A percentile compares a stretch with the other conserved stretches of the same genome.
Conservation (phyloP, 2,888 invertebrate species). For the Caenorhabditis plicata region DNA sequence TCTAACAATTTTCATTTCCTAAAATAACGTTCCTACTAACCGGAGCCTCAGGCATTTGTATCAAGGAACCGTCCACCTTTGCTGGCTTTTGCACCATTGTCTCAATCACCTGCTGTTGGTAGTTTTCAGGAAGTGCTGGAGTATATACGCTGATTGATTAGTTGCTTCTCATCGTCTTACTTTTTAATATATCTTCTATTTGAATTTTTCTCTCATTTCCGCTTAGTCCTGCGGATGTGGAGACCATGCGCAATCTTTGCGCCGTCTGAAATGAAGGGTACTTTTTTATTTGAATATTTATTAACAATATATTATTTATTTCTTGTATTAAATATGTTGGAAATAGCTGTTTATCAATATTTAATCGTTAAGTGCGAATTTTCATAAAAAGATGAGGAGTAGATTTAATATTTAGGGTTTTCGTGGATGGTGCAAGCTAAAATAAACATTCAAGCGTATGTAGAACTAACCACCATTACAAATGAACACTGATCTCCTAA, state of each 20-base stretch:
- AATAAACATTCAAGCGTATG: no score
- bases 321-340: no score
- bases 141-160: neutral
- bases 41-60: constrained; percentile 10
- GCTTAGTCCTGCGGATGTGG: constrained; percentile 24
- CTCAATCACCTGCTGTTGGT: constrained; percentile 17
- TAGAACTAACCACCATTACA: no score
- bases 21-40: constrained; percentile 3
- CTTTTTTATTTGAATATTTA: no score
- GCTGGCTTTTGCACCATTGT: constrained; percentile 13
- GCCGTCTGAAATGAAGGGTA: constrained; percentile 14
- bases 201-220: constrained; percentile 23
- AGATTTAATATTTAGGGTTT: no score
- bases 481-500: no score
- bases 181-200: constrained; percentile 15
- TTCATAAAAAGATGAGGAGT: no score
- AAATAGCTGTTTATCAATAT: no score
- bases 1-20: no score
- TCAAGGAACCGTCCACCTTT: constrained; percentile 19
- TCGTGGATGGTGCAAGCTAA: no score
- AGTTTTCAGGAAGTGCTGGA: constrained; percentile 25
- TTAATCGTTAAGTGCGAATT: no score
- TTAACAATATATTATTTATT: neutral
- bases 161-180: neutral
- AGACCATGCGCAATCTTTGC: constrained; percentile 18